phyloP scores from a whole-genome alignment of 1,140 invertebrate species.

The Vollenhovia emeryi region DNA sequence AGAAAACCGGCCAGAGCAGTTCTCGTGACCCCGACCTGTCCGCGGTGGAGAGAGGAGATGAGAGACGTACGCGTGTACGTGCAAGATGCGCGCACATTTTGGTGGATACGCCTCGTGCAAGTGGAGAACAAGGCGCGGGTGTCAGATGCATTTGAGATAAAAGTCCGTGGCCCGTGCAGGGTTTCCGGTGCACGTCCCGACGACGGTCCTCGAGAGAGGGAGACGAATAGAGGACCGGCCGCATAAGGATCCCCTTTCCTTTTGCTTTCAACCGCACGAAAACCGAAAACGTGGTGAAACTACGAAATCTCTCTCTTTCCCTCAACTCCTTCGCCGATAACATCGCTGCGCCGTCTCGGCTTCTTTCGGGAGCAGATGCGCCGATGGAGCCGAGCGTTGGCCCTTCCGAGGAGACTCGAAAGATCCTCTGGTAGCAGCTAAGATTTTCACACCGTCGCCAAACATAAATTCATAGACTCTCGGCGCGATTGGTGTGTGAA shows the following conservation, averaged over 20 bases:
- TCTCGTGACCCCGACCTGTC: constrained; percentile 50
- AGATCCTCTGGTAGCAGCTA: constrained; percentile 19
- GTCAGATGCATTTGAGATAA: constrained; percentile 80
- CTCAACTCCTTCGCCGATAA: constrained; percentile 79
- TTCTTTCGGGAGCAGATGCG: constrained; percentile 49
- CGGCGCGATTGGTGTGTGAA: not conserved
- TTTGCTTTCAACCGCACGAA: constrained; percentile 76
- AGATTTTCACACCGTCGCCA: constrained; percentile 33
- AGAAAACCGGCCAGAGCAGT: constrained; percentile 45
- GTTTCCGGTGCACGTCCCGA: constrained; percentile 75
- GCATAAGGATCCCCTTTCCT: constrained; percentile 56
- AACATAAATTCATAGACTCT: not conserved
- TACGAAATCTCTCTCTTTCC: constrained; percentile 73
- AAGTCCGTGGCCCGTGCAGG: constrained; percentile 53
- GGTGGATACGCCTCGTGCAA: constrained; percentile 40
- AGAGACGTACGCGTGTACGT: constrained; percentile 50
- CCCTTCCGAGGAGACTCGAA: not conserved
- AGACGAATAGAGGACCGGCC: constrained; percentile 20
- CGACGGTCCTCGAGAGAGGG: constrained; percentile 31
- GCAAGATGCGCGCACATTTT: constrained; percentile 59
- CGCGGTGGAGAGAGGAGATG: constrained; percentile 27
- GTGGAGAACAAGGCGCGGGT: constrained; percentile 73
- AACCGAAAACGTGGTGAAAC: constrained; percentile 82
- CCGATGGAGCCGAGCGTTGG: not conserved
- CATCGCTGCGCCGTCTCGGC: constrained; percentile 59